Percentiles rank a stretch among this genome's conserved stretches.
These are phyloP conservation scores for Bruchidius siliquastri DNA, from an alignment of 2,888 invertebrate species.

Conservation along the genomic window DNA sequence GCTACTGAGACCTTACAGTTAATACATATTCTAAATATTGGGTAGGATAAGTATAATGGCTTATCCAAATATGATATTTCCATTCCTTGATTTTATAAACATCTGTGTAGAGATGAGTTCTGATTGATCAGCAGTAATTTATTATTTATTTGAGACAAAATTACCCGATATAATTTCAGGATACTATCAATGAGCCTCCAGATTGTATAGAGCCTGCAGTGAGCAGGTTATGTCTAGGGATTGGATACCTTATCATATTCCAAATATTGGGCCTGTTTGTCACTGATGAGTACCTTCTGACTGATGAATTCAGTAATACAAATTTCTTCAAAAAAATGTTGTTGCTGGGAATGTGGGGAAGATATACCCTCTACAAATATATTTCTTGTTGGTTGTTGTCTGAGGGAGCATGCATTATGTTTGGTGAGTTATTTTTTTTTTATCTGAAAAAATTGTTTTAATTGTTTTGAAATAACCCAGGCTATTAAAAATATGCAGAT, in stretches of 20 bases:
- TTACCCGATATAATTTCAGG: conserved; percentile 11
- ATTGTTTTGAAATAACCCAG: too few relatives aligned
- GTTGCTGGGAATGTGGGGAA: conserved; percentile 78
- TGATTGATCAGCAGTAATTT: too few relatives aligned
- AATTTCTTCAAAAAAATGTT: conserved; percentile 59
- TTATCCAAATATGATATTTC: too few relatives aligned
- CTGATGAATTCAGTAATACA: conserved; percentile 55
- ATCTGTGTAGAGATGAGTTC: too few relatives aligned
- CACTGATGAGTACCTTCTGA: conserved; percentile 69
- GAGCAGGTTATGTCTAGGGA: conserved; percentile 60
- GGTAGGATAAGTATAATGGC: too few relatives aligned
- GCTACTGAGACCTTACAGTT: too few relatives aligned
- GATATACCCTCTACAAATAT: conserved; percentile 84
- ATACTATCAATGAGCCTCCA: conserved; percentile 28
- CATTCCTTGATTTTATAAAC: too few relatives aligned
- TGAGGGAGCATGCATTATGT: conserved; percentile 67
- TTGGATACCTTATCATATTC: conserved; percentile 68
- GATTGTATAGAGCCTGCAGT: conserved; percentile 52
- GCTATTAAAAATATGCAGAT: too few relatives aligned
- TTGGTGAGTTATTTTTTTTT: conserved; percentile 46
- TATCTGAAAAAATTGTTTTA: too few relatives aligned
- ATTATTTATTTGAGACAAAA: neutral
- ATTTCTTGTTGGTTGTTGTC: conserved; percentile 90
- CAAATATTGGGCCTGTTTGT: conserved; percentile 69
- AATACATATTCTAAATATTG: too few relatives aligned